A percentile compares a stretch with the other conserved stretches of the same genome.
phyloP scores from a whole-genome alignment of 2,888 invertebrate genomes.

The Ormyrus thymus region DNA sequence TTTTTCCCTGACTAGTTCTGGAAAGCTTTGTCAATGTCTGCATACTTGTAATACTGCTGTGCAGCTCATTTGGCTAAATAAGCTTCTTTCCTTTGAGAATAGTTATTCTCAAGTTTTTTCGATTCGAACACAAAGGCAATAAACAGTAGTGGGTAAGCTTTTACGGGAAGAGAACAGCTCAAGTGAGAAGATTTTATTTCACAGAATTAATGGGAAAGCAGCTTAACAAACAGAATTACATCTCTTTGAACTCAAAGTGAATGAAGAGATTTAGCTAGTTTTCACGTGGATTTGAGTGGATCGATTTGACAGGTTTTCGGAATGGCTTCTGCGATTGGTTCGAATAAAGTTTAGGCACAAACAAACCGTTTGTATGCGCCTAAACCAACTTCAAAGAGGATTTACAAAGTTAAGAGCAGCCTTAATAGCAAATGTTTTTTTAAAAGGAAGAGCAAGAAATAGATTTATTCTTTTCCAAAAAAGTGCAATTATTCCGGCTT shows the following conservation, averaged over 20 bases:
- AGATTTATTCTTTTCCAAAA: slow-evolving; percentile 2
- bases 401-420: slow-evolving; percentile 13
- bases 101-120: too few relatives aligned
- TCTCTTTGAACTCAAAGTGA: slow-evolving; percentile 5
- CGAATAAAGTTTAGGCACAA: slow-evolving; percentile 4
- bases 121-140: too few relatives aligned
- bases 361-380: neutral
- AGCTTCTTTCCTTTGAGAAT: too few relatives aligned
- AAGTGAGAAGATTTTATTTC: too few relatives aligned
- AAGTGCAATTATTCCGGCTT: neutral
- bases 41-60: too few relatives aligned
- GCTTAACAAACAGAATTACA: neutral
- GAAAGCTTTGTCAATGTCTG: too few relatives aligned
- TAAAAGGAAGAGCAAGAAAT: neutral
- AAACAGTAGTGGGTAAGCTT: too few relatives aligned
- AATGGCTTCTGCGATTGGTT: neutral
- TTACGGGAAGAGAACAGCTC: too few relatives aligned
- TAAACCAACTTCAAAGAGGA: slow-evolving; percentile 16
- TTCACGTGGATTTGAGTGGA: neutral
- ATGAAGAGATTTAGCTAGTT: slow-evolving; percentile 5
- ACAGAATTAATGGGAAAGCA: too few relatives aligned
- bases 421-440: slow-evolving; percentile 1
- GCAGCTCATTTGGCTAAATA: too few relatives aligned
- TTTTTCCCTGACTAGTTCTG: too few relatives aligned
- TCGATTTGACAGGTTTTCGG: slow-evolving; percentile 7